Evolutionary conservation across 2,888 invertebrate species (phyloP).

Genomic region (Tachina fera): DNA sequence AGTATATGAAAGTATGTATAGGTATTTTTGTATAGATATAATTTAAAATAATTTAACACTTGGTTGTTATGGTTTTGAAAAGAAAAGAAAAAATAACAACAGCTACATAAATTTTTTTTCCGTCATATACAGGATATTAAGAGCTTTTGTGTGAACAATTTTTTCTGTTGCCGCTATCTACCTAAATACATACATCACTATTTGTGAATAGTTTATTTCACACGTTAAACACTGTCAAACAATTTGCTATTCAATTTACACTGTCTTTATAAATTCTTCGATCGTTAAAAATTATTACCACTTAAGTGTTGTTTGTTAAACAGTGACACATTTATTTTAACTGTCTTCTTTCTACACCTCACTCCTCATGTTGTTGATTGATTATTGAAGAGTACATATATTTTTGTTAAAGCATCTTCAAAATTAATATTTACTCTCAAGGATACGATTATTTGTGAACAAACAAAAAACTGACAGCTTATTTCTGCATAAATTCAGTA

Average conservation of each 20-base stretch:
- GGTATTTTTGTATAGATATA: background rate
- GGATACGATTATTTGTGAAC: too few relatives aligned
- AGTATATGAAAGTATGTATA: too few relatives aligned
- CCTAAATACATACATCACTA: background rate
- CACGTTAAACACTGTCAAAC: constrained; percentile 30
- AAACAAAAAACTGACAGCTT: background rate
- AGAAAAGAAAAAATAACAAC: too few relatives aligned
- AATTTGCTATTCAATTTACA: background rate
- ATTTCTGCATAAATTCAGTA: too few relatives aligned
- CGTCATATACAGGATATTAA: background rate
- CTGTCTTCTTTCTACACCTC: background rate
- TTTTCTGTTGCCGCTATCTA: background rate
- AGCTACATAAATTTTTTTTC: background rate
- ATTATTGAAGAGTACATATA: background rate
- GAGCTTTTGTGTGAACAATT: background rate
- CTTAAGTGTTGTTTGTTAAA: constrained; percentile 31
- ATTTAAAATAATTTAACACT: constrained; percentile 21
- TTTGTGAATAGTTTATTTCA: constrained; percentile 21
- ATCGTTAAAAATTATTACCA: constrained; percentile 22
- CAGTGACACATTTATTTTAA: constrained; percentile 13
- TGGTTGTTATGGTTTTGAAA: background rate
- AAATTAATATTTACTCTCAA: constrained; percentile 2
- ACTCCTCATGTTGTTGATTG: background rate
- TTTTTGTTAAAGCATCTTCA: background rate
- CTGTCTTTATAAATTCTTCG: background rate